These are phyloP conservation scores for Caenorhabditis sp. DNA, from an alignment of 2,888 invertebrate genomes.

Conservation along the genomic window DNA sequence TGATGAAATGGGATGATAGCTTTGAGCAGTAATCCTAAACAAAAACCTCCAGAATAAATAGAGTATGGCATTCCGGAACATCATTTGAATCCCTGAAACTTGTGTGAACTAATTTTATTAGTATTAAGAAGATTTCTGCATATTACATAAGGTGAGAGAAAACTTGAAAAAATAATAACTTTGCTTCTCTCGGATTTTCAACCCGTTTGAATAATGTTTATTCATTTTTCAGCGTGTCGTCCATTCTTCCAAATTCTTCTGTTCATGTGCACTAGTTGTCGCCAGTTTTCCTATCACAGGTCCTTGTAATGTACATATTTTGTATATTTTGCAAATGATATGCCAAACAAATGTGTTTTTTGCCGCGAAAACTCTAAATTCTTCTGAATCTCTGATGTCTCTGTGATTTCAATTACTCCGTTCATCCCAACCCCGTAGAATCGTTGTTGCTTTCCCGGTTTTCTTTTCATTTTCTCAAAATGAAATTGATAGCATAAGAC, in stretches of 20 bases:
- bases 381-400: neutral
- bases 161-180: too few species aligned
- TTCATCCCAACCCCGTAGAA: neutral
- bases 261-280: neutral
- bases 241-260: neutral
- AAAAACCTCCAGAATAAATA: too few species aligned
- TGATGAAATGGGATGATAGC: neutral
- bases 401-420: neutral
- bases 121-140: too few species aligned
- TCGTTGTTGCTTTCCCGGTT: neutral
- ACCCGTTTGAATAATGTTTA: too few species aligned
- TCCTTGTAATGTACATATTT: neutral
- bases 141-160: too few species aligned
- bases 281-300: neutral
- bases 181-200: too few species aligned
- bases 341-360: neutral
- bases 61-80: too few species aligned
- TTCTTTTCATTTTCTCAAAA: neutral
- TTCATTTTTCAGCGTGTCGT: too few species aligned
- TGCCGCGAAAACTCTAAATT: neutral
- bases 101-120: too few species aligned
- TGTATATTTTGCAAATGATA: neutral
- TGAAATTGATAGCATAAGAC: neutral
- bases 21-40: too few species aligned
- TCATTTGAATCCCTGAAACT: too few species aligned